Conservation (phyloP, 1,140 invertebrate genomes). For the Nephotettix cincticeps region DNA sequence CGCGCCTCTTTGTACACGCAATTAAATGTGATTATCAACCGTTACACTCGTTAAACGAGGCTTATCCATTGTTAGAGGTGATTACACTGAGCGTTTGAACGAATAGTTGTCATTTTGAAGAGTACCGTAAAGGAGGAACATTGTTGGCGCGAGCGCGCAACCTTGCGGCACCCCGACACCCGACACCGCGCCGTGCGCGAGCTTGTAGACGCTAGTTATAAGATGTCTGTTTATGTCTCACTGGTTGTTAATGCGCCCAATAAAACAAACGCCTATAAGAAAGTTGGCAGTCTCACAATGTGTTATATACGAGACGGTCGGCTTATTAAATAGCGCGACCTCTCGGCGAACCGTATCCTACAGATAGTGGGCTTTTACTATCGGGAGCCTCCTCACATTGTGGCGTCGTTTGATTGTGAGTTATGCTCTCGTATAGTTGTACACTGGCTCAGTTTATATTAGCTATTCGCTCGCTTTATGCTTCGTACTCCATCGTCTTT, state of each 20-base stretch:
- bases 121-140: too few species aligned
- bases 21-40: too few species aligned
- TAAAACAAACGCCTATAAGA: constrained; percentile 9
- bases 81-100: too few species aligned
- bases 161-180: too few species aligned
- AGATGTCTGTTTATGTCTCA: constrained; percentile 2
- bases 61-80: too few species aligned
- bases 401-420: neutral
- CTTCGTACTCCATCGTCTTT: too few species aligned
- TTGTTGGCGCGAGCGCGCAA: too few species aligned
- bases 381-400: neutral
- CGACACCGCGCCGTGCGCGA: too few species aligned
- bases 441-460: neutral
- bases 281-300: constrained; percentile 7
- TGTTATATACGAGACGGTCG: constrained; percentile 8
- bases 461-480: neutral
- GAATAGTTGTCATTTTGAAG: too few species aligned
- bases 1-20: too few species aligned
- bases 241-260: constrained; percentile 7
- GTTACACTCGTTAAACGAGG: too few species aligned
- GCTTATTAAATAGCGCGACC: constrained; percentile 7
- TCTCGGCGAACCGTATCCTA: neutral
- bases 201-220: neutral
- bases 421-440: neutral
- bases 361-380: constrained; percentile 5